These are phyloP conservation scores for Poecilus cupreus DNA, from an alignment of 2,888 invertebrate species.

Conservation along the genomic window DNA sequence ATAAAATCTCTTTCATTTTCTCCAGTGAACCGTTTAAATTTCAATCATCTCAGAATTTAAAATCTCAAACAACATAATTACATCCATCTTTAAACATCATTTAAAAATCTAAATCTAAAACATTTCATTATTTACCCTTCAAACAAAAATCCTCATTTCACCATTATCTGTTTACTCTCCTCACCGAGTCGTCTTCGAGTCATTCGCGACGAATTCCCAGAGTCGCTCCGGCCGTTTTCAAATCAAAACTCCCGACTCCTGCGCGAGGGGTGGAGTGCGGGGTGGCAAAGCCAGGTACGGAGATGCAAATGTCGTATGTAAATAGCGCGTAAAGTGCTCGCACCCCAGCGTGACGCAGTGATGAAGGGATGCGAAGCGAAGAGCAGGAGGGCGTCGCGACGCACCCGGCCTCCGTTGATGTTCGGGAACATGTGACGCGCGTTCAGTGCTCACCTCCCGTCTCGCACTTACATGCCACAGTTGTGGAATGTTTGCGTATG, in stretches of 20 bases:
- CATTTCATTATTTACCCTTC: constrained; percentile 36
- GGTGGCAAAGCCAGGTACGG: not conserved
- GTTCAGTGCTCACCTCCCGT: not conserved
- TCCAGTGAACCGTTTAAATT: constrained; percentile 8
- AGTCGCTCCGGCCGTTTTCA: not conserved
- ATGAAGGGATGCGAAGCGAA: not conserved
- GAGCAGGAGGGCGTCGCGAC: not conserved
- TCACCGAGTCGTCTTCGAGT: not conserved
- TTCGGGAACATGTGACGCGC: constrained; percentile 24
- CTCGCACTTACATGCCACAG: not conserved
- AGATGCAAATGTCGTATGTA: constrained; percentile 51
- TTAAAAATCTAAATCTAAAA: constrained; percentile 30
- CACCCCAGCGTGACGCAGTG: not conserved
- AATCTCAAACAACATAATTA: constrained; percentile 20
- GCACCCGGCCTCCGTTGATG: not conserved
- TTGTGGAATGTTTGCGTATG: not conserved
- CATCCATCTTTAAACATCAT: constrained; percentile 23
- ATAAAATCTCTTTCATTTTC: too few species aligned
- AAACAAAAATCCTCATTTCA: constrained; percentile 45
- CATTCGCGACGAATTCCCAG: not conserved
- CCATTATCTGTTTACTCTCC: constrained; percentile 26
- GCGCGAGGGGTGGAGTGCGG: not conserved
- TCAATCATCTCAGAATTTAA: constrained; percentile 1
- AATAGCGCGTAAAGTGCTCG: constrained; percentile 45
- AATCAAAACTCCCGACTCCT: constrained; percentile 30